Evolutionary conservation across 64 coral and sea anemone genomes (phyloP).

Genomic region (Porites australiensis): DNA sequence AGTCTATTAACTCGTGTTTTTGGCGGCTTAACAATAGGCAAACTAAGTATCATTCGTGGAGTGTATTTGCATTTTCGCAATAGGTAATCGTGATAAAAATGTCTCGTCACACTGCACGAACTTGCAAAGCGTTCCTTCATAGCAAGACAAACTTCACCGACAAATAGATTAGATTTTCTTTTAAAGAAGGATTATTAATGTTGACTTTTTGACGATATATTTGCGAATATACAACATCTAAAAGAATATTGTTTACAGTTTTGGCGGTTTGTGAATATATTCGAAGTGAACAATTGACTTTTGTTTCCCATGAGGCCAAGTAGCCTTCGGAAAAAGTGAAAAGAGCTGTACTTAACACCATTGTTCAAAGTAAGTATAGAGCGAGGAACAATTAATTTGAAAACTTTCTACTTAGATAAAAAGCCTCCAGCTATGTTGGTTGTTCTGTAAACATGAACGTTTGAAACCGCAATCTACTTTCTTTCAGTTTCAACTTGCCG

Average conservation of each 20-base stretch:
- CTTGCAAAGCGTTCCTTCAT: neutral
- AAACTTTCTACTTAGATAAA: neutral
- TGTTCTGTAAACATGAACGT: neutral
- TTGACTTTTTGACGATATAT: neutral
- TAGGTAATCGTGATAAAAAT: neutral
- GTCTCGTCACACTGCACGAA: neutral
- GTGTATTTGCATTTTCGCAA: slow-evolving; percentile 37
- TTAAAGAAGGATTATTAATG: neutral
- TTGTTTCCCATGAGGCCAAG: slow-evolving; percentile 5
- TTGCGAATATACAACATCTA: neutral
- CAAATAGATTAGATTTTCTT: neutral
- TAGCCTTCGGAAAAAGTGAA: slow-evolving; percentile 6
- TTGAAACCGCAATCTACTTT: neutral
- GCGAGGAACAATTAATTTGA: neutral
- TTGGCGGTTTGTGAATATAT: neutral
- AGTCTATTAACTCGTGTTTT: slow-evolving; percentile 8
- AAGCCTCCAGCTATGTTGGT: neutral
- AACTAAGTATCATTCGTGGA: neutral
- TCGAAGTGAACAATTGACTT: neutral
- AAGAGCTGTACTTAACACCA: neutral
- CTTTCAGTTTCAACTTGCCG: neutral
- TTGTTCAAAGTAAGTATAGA: slow-evolving; percentile 3
- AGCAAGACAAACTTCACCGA: neutral
- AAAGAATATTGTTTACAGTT: neutral
- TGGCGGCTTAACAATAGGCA: neutral